These are phyloP conservation scores for Harpagoxenus sublaevis DNA, from an alignment of 2,888 invertebrate species.

Conservation along the genomic window DNA sequence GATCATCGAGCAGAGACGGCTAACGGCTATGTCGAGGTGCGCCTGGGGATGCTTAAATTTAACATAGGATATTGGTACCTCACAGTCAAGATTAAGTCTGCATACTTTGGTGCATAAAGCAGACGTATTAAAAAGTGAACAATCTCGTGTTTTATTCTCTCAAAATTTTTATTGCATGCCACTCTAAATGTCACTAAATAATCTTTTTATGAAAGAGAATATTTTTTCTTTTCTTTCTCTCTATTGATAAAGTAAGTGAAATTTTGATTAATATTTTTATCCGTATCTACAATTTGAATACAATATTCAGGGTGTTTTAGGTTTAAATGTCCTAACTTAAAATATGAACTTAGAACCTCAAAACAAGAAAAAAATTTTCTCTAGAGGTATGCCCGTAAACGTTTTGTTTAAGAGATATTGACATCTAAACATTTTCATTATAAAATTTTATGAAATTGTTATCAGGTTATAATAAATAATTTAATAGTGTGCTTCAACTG, in stretches of 20 bases:
- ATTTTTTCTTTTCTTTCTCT: background rate
- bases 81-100: background rate
- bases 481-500: too few relatives aligned
- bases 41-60: slow-evolving; percentile 19
- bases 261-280: background rate
- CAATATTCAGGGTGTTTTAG: too few relatives aligned
- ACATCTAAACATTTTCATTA: too few relatives aligned
- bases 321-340: too few relatives aligned
- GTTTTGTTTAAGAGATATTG: too few relatives aligned
- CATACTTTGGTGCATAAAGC: background rate
- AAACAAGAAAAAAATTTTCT: too few relatives aligned
- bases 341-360: too few relatives aligned
- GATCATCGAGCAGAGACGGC: slow-evolving; percentile 20
- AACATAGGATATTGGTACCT: slow-evolving; percentile 8
- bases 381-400: too few relatives aligned
- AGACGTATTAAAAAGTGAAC: background rate
- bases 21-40: background rate
- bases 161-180: background rate
- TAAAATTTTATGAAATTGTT: too few relatives aligned
- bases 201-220: slow-evolving; percentile 6
- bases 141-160: background rate
- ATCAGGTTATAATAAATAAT: too few relatives aligned
- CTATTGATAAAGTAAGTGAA: background rate
- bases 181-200: background rate
- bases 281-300: background rate